Evolutionary conservation across 2,113 vertebrate species (phyloP).

Genomic region (Pseudopipra pipra): DNA sequence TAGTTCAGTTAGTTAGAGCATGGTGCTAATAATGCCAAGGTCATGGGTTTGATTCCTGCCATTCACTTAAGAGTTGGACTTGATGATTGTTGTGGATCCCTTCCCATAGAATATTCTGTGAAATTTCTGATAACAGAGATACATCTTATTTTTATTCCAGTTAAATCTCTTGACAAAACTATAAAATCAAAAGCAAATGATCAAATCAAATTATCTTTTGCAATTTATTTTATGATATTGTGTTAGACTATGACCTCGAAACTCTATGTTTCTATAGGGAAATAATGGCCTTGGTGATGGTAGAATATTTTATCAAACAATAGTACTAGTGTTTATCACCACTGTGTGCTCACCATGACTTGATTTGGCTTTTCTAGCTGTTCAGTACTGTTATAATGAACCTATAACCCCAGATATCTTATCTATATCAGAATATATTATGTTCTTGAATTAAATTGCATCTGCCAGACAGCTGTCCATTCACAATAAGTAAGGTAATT

Average conservation of each 20-base stretch:
- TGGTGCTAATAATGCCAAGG: not conserved
- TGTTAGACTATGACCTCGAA: slow-evolving; percentile 48
- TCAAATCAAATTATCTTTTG: slow-evolving; percentile 36
- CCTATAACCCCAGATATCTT: not conserved
- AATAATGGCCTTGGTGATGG: slow-evolving; percentile 36
- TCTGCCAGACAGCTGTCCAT: not conserved
- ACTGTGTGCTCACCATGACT: not conserved
- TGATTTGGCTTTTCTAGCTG: not conserved
- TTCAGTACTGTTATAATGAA: not conserved
- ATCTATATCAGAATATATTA: not conserved
- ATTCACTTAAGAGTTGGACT: not conserved
- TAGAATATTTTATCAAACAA: slow-evolving; percentile 50
- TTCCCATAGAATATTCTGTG: not conserved
- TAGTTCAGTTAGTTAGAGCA: not conserved
- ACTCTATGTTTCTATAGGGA: slow-evolving; percentile 26
- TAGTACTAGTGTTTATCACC: slow-evolving; percentile 33
- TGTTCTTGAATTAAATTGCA: not conserved
- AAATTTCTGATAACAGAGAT: not conserved
- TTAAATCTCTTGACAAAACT: not conserved
- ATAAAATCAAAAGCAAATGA: slow-evolving; percentile 24
- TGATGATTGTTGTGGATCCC: not conserved
- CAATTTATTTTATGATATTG: slow-evolving; percentile 34
- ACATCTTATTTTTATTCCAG: not conserved
- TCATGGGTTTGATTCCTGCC: not conserved
- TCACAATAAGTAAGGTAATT: not conserved